These are phyloP conservation scores for Diarsia dahlii DNA, from an alignment of 2,888 invertebrate species.

Conservation along the genomic window DNA sequence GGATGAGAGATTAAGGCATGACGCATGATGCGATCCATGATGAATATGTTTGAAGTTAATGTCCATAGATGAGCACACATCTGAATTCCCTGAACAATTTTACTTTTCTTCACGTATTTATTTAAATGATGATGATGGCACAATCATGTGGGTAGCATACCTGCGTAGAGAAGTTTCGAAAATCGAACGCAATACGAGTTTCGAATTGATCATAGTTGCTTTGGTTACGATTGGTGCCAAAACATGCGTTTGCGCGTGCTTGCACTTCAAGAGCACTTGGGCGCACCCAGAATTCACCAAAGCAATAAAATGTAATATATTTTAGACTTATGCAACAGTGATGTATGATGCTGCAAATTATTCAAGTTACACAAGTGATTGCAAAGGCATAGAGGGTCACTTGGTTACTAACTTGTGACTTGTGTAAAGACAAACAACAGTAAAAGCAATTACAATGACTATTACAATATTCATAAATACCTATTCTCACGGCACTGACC, in stretches of 20 bases:
- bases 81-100: constrained; percentile 66
- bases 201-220: constrained; percentile 72
- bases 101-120: constrained; percentile 80
- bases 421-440: constrained; percentile 14
- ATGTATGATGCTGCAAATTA: constrained; percentile 52
- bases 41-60: no score
- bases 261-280: constrained; percentile 60
- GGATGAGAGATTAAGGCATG: neutral
- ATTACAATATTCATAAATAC: constrained; percentile 13
- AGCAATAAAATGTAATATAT: constrained; percentile 35
- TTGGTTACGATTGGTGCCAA: constrained; percentile 66
- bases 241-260: constrained; percentile 65
- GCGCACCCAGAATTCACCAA: constrained; percentile 45
- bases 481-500: constrained; percentile 49
- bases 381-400: constrained; percentile 14
- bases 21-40: no score
- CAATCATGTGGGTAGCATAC: constrained; percentile 66
- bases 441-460: constrained; percentile 10
- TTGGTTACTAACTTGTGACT: constrained; percentile 32
- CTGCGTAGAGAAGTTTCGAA: constrained; percentile 75
- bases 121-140: constrained; percentile 75
- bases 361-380: constrained; percentile 54
- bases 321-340: constrained; percentile 58
- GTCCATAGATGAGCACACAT: constrained; percentile 4
- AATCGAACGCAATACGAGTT: constrained; percentile 74